Evolutionary conservation across 2,888 invertebrate genomes (phyloP).

Genomic region (Mechanitis mazaeus): DNA sequence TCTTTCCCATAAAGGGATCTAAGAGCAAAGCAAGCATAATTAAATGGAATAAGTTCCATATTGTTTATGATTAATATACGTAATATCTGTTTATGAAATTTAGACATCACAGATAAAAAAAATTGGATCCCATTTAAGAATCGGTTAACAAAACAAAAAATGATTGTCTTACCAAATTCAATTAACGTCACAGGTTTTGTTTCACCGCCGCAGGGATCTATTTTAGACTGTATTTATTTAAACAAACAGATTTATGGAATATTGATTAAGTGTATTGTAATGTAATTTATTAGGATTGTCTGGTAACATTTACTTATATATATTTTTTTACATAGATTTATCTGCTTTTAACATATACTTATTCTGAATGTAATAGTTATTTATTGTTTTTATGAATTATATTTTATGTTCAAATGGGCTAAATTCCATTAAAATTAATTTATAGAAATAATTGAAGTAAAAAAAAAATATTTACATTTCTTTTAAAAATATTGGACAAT

Average conservation of each 20-base stretch:
- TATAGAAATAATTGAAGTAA: too few species aligned
- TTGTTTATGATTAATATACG: too few species aligned
- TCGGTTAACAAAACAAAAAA: background rate
- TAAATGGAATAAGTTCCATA: too few species aligned
- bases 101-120: background rate
- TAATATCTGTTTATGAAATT: too few species aligned
- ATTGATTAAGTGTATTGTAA: conserved; percentile 3
- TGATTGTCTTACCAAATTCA: conserved; percentile 1
- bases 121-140: background rate
- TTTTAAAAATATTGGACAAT: too few species aligned
- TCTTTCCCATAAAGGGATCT: too few species aligned
- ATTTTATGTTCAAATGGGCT: too few species aligned
- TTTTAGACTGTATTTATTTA: background rate
- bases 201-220: conserved; percentile 1
- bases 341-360: background rate
- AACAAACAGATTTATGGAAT: conserved; percentile 1
- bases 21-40: too few species aligned
- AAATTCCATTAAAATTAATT: too few species aligned
- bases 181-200: conserved; percentile 5
- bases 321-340: background rate
- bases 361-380: too few species aligned
- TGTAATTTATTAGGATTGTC: background rate
- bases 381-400: too few species aligned
- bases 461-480: too few species aligned
- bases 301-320: background rate